These are phyloP conservation scores for Anagrus nilaparvatae DNA, from an alignment of 1,140 invertebrate genomes.

Conservation along the genomic window DNA sequence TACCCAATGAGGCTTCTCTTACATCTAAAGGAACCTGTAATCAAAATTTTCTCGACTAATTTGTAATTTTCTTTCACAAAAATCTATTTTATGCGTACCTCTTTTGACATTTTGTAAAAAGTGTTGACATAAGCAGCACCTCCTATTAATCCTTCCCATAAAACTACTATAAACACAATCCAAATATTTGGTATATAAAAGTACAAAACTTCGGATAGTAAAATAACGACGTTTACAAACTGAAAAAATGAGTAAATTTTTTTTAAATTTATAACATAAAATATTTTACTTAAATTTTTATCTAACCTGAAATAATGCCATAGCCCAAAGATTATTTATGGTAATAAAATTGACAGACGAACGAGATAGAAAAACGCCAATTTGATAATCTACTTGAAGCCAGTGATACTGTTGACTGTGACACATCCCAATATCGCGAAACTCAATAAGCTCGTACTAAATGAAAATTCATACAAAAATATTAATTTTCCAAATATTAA, in stretches of 20 bases:
- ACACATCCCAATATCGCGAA: constrained; percentile 52
- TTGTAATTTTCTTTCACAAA: too few relatives aligned
- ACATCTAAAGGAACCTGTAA: constrained; percentile 46
- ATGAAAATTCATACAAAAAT: too few relatives aligned
- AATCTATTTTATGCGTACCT: constrained; percentile 52
- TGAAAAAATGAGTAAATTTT: too few relatives aligned
- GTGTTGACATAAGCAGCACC: constrained; percentile 83
- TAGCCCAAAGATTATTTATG: constrained; percentile 61
- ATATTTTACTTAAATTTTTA: too few relatives aligned
- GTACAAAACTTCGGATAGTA: constrained; percentile 58
- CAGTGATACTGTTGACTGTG: constrained; percentile 66
- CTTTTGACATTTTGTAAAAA: constrained; percentile 64
- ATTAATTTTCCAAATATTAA: too few relatives aligned
- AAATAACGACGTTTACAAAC: constrained; percentile 57
- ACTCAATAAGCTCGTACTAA: constrained; percentile 69
- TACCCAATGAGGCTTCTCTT: constrained; percentile 54
- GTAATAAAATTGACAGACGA: constrained; percentile 70
- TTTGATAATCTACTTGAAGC: constrained; percentile 76
- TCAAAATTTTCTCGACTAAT: too few relatives aligned
- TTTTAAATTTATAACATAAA: too few relatives aligned
- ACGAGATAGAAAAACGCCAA: constrained; percentile 78
- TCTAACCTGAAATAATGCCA: constrained; percentile 69
- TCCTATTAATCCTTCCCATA: constrained; percentile 74
- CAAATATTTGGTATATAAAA: constrained; percentile 64
- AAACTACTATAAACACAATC: constrained; percentile 59